A percentile compares a stretch with the other conserved stretches of the same genome.
Conservation (phyloP, 1,140 invertebrate genomes). For the Lethrus apterus region DNA sequence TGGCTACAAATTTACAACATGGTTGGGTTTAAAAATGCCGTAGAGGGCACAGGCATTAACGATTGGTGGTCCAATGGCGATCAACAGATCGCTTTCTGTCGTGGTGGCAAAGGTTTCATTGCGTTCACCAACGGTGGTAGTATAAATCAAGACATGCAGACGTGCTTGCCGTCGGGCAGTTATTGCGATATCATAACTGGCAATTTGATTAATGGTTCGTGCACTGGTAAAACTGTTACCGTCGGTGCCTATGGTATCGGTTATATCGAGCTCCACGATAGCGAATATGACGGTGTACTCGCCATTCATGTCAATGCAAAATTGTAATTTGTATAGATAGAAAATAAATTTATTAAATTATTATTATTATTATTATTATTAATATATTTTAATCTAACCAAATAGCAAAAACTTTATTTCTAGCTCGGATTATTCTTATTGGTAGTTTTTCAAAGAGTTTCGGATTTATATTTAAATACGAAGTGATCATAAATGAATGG, state of each 20-base stretch:
- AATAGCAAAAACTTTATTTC: no score
- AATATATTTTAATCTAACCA: no score
- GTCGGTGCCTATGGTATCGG: conserved; percentile 58
- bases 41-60: conserved; percentile 43
- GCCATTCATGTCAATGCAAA: conserved; percentile 57
- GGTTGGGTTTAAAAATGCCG: conserved; percentile 64
- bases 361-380: no score
- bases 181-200: conserved; percentile 84
- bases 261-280: conserved; percentile 49
- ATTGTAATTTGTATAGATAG: no score
- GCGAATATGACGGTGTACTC: conserved; percentile 63
- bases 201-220: conserved; percentile 47
- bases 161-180: conserved; percentile 62
- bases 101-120: conserved; percentile 59
- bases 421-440: no score
- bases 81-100: conserved; percentile 68
- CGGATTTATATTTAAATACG: no score
- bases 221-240: conserved; percentile 58
- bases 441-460: no score
- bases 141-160: conserved; percentile 49
- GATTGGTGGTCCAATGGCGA: conserved; percentile 67
- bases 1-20: conserved; percentile 75
- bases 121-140: conserved; percentile 59
- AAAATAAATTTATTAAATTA: no score
- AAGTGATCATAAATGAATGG: no score